Evolutionary conservation across 2,888 invertebrate species (phyloP), one percentile per base, ranked within the genome.

Genomic region (Calameuta pallipes): DNA sequence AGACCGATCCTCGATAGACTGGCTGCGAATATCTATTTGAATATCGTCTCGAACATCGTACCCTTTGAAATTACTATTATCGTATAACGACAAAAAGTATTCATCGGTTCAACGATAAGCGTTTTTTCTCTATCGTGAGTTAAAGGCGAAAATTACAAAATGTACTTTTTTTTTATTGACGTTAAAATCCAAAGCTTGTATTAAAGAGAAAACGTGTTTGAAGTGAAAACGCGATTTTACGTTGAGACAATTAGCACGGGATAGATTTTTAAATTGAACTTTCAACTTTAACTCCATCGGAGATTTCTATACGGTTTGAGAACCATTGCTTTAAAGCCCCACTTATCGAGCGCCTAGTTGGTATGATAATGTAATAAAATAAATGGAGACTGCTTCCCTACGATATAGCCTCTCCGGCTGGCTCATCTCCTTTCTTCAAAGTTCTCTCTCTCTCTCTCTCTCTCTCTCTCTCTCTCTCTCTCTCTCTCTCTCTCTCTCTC

Each of bases 351-450:
- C 88, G 87, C 84, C 87, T 89, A 89, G 88, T 90, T 89, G 90
- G 90, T 91, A 91, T 91, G 91, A 91, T 91, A 91, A 91, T 91
- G 91, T 91, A 91, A 91, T 91, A 91, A 91, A 91, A 91, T 91
- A 91, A 91, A 90, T 91, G 91, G 89, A 91, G 87, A 86, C 87
- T 86, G 87, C 87, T 86, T 83, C 82, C 83, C 80, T 33, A 15
- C 84, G 83, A 86, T 85, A 87, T 83, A 87, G 84, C 83, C 83
- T 81, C 83, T 84, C 78, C 30, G 70, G n/a, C 70, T 70, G 70
- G 31, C n/a, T 31, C 70, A 30, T 33, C 70, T 70, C 30, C 11
- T 70, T 70, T 11, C 70, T 33, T 30, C 31, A 23, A 30, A 33
- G 15, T n/a, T 41, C 69, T 37, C 33, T 33, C 35, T 35, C 35